These are phyloP conservation scores for Oceanites oceanicus DNA, from an alignment of 2,113 vertebrate species.

Conservation along the genomic window DNA sequence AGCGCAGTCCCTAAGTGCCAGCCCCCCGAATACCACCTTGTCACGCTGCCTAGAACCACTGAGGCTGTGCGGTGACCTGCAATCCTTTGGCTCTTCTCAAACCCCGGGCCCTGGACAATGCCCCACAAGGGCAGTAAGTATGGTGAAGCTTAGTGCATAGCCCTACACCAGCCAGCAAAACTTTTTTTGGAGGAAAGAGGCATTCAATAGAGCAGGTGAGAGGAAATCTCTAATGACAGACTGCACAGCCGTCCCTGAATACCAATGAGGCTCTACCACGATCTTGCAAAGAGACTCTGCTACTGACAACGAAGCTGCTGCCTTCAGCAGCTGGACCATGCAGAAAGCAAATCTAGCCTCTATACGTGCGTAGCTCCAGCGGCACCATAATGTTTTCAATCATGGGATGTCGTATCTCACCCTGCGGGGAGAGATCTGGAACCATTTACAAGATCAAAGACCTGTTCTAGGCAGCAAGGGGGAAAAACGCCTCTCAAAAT, in stretches of 20 bases:
- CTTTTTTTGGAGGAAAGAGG: not conserved
- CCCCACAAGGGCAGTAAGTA: not conserved
- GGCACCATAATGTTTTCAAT: not conserved
- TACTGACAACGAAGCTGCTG: not conserved
- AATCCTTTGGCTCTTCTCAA: not conserved
- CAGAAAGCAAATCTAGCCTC: not conserved
- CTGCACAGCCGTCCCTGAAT: not conserved
- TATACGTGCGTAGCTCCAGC: not conserved
- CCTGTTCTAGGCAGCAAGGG: not conserved
- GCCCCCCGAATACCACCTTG: not conserved
- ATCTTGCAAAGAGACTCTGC: not conserved
- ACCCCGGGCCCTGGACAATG: not conserved
- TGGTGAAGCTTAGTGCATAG: not conserved
- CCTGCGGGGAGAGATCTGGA: not conserved
- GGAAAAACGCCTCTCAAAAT: not conserved
- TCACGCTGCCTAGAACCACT: not conserved
- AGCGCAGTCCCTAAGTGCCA: not conserved
- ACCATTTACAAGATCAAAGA: not conserved
- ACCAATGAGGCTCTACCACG: not conserved
- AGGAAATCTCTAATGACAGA: not conserved
- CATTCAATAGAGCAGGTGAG: not conserved
- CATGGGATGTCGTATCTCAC: not conserved
- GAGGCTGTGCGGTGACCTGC: not conserved
- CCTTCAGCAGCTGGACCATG: not conserved
- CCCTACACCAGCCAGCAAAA: not conserved